Conservation (phyloP, 2,888 invertebrate genomes). For the Meta bourneti region DNA sequence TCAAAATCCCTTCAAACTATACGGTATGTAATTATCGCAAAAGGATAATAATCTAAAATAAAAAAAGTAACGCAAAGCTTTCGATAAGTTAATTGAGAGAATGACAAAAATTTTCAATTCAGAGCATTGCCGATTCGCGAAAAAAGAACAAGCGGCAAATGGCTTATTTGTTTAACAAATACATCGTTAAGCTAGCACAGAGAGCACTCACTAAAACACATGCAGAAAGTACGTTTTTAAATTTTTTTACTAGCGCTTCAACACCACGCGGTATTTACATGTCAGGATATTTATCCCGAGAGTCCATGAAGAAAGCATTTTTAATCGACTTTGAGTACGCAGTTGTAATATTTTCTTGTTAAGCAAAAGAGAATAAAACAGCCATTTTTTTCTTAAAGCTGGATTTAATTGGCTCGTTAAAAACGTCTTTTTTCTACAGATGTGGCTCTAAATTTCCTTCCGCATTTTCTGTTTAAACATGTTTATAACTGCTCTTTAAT, state of each 20-base stretch:
- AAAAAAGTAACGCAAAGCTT: background rate
- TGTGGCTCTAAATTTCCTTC: slow-evolving; percentile 12
- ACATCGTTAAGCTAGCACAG: background rate
- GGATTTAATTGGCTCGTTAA: slow-evolving; percentile 36
- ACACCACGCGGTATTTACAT: slow-evolving; percentile 15
- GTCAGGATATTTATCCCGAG: slow-evolving; percentile 18
- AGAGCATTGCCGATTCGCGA: background rate
- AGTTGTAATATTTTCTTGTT: slow-evolving; percentile 2
- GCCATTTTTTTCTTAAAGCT: slow-evolving; percentile 21
- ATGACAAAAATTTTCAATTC: background rate
- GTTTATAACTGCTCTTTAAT: background rate
- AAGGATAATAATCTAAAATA: background rate
- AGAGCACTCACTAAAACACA: background rate
- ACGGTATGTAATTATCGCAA: background rate
- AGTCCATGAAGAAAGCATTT: slow-evolving; percentile 14
- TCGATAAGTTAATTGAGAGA: background rate
- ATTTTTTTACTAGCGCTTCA: background rate
- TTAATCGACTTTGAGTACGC: slow-evolving; percentile 12
- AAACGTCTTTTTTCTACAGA: background rate
- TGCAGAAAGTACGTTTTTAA: background rate
- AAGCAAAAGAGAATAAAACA: background rate
- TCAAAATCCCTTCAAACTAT: background rate
- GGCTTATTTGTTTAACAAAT: slow-evolving; percentile 27
- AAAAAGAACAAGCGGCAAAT: background rate
- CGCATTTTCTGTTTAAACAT: slow-evolving; percentile 11